phyloP scores from a whole-genome alignment of 2,113 vertebrate species.

The Ceuthmochares aereus region DNA sequence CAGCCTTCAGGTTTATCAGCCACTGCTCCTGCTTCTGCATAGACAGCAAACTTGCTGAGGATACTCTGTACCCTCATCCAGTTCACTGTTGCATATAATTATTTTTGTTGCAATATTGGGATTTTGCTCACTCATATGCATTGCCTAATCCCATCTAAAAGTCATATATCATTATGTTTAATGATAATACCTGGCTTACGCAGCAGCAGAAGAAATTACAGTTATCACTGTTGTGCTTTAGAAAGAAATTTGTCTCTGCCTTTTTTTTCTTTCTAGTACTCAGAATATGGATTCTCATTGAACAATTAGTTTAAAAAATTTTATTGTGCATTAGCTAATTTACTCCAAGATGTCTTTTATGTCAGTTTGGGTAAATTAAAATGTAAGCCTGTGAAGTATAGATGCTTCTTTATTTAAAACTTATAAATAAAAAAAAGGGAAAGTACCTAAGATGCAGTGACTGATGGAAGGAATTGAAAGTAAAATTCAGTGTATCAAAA shows the following conservation, averaged over 20 bases:
- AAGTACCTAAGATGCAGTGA: neutral
- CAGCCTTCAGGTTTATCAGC: too few species aligned
- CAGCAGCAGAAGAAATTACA: neutral
- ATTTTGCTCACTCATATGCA: neutral
- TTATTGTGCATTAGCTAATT: neutral
- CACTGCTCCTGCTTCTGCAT: too few species aligned
- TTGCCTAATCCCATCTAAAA: neutral
- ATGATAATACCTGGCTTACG: neutral
- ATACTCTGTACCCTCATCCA: too few species aligned
- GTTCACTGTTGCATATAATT: too few species aligned
- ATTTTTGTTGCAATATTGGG: neutral
- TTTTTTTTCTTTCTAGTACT: neutral
- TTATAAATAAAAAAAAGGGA: accelerated
- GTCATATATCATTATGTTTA: neutral
- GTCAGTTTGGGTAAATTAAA: neutral
- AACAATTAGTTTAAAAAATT: neutral
- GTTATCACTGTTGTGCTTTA: neutral
- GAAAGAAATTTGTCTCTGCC: neutral
- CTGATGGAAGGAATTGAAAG: neutral
- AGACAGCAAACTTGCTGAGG: too few species aligned
- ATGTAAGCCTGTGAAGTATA: neutral
- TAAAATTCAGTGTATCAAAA: neutral
- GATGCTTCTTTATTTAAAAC: neutral
- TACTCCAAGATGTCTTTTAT: neutral
- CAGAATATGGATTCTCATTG: neutral